Base-by-base conservation (phyloP, 2,797 vertebrate genomes). In the Netta rufina region DNA sequence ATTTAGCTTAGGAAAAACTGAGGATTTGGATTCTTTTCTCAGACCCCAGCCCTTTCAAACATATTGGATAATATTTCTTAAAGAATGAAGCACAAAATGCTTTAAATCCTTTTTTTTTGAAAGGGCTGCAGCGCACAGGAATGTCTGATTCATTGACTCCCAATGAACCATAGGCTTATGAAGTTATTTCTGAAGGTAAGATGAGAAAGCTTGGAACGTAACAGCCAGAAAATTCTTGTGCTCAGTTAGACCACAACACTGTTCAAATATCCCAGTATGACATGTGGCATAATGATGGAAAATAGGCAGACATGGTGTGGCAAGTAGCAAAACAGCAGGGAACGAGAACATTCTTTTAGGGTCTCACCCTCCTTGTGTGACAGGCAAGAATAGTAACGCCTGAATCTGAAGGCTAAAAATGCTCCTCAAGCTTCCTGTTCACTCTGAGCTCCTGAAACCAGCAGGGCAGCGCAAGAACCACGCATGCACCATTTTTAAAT, bases 141-240 rank as follows among this genome's bases (percentile, higher is more conserved):
- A 95, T 83, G 79, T 90, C 58, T 85, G 82, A 94, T 83, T 96
- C 94, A 94, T 21, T 53, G 53, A 24, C 54, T 54, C 85, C 82
- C 53, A 91, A 92, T 76, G 87, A 83, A 82, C 82, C 47, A 43
- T 22, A 17, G 5, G 24, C 49, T 87, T 77, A 18, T 33, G 67
- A 89, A 83, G 49, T 71, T 89, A 61, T 73, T 85, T 79, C 58
- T 77, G 67, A 90, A 79, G n/a, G 56, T 73, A 84, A 89, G 47
- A 91, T 21, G 57, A 94, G 43, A 71, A 83, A 38, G 43, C 39
- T 33, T 2, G 2, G 49, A 80, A 64, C 20, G 57, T 24, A 66
- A 28, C 17, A 67, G 43, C 30, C 80, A 77, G 51, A 49, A 41
- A 61, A 64, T 9, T 56, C 3, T 60, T 76, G 65, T 73, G 28